Evolutionary conservation across 2,797 vertebrate genomes (phyloP), one percentile per base, ranked within the genome.

Genomic region (Melanotaenia pygmaea): DNA sequence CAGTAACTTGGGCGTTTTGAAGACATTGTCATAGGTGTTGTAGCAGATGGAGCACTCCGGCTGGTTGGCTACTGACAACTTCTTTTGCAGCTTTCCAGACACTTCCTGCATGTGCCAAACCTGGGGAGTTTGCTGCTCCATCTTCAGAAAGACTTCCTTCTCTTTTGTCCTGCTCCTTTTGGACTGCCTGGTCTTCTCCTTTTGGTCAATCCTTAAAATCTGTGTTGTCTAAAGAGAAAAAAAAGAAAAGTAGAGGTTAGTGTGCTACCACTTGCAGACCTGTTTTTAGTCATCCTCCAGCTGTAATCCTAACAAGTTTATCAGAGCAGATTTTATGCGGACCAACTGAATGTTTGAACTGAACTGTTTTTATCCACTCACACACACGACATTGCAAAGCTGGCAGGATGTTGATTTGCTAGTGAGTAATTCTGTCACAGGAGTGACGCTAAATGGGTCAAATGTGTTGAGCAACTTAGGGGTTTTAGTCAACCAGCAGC

Each of bases 41-140:
- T 96, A 99, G 93, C 98, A 99, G 88, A 99, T 99, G 89, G 96
- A 96, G 80, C 98, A 99, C 77, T 99, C 98, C 0, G 96, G 94
- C 0, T 96, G 96, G 1, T 84, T 92, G 1, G 79, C 3, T 0
- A 94, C 93, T 0, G 93, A 59, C 0, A 89, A 86, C 0, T 89
- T 94, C 67, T 93, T 94, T 0, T 93, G 92, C 0, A 77, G 59
- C 76, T 91, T 84, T 38, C 71, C 84, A 26, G 81, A 18, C 0
- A 67, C 53, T 5, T 90, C 87, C 32, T 84, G 87, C 6, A 90
- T 92, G 75, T 94, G 94, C 97, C 97, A 96, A 14, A 97, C 82
- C 34, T 92, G 91, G 1, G 0, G 79, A 47, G 78, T 63, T 35
- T 28, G 32, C 65, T 61, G 82, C 50, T 69, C 96, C 93, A 94